Evolutionary conservation across 2,888 invertebrate genomes (phyloP).

Genomic region (Sepiola atlantica): DNA sequence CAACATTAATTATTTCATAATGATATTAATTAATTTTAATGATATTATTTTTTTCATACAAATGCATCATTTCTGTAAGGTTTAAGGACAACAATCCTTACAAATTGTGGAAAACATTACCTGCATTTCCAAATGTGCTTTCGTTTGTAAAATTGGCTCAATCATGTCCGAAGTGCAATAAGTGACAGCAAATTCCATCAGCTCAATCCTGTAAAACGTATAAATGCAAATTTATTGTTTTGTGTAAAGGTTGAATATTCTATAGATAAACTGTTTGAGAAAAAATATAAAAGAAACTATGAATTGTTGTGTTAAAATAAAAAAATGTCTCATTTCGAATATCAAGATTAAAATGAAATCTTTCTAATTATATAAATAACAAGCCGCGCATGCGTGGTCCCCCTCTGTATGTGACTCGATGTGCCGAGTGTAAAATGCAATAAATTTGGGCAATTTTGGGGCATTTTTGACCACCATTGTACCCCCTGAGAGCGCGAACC

Average conservation of each 20-base stretch:
- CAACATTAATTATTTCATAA: background rate
- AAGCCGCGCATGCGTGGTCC: too few relatives aligned
- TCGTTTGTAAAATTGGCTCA: conserved; percentile 72
- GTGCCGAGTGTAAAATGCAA: too few relatives aligned
- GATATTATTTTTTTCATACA: background rate
- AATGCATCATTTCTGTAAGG: too few relatives aligned
- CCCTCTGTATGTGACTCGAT: too few relatives aligned
- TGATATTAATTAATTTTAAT: background rate
- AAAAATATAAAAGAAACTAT: background rate
- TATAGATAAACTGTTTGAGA: background rate
- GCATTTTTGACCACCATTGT: too few relatives aligned
- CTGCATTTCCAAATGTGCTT: conserved; percentile 69
- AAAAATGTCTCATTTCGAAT: background rate
- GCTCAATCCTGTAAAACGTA: conserved; percentile 64
- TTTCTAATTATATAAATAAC: background rate
- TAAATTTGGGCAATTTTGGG: too few relatives aligned
- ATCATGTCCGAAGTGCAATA: conserved; percentile 75
- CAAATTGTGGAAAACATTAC: conserved; percentile 57
- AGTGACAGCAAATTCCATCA: conserved; percentile 76
- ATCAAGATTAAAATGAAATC: background rate
- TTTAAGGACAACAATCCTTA: background rate
- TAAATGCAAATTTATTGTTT: background rate
- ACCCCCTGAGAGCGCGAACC: too few relatives aligned
- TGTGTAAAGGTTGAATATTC: background rate
- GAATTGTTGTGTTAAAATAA: background rate